Base-by-base conservation (phyloP, 1,140 invertebrate species). In the Papilio polytes region DNA sequence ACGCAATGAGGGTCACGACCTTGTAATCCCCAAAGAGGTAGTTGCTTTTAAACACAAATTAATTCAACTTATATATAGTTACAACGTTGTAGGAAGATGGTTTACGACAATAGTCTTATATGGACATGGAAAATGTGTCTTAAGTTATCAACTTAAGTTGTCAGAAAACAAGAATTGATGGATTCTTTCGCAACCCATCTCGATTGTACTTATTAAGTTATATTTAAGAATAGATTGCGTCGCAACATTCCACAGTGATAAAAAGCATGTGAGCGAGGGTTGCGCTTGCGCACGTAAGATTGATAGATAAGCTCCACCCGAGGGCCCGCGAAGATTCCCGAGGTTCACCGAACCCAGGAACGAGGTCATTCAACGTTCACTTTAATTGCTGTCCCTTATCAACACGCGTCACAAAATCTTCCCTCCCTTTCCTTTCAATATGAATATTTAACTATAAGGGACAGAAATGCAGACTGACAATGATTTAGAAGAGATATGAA, bases 281-380 rank as follows among this genome's bases (percentile, higher is more conserved):
- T 88, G 89, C 89, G 89, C 86, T 78, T 80, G 90, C 88, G 87
- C 84, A 78, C 82, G 72, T 85, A 51, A 86, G 89, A 90, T 89
- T 76, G 66, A 80, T 63, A 89, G 88, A 90, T 91, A 92, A 89
- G 86, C 80, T 63, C 84, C 82, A 81, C 82, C 81, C 90, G 88
- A 91, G 82, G 74, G 79, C 48, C 80, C 81, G 83, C 90, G 90
- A 88, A 85, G 82, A 86, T 74, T 76, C 18, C 82, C 89, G 90
- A 89, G 85, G 85, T 84, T 74, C 74, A 76, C 86, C 89, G 89
- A 89, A 73, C 82, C 20, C 79, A 22, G 80, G 79, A 85, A 86
- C 81, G 87, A 91, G 90, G 90, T 91, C 91, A 91, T 92, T 91
- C 91, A 91, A 89, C 87, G 91, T 84, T 87, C 81, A 81, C 70